Conservation (phyloP, 2,797 vertebrate genomes). For the Sebastes kiyomatsui region DNA sequence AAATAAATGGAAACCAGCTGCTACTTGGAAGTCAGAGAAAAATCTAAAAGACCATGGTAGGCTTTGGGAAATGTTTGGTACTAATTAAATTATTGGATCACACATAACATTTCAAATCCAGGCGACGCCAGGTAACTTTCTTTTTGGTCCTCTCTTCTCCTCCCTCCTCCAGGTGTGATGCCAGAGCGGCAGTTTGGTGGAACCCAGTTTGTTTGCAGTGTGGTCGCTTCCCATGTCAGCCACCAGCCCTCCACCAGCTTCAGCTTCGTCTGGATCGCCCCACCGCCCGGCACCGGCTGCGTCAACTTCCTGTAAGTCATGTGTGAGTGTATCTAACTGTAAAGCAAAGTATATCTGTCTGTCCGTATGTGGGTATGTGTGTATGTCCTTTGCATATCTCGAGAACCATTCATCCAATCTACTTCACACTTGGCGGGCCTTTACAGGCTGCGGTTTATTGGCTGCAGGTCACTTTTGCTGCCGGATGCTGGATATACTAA, state of each 20-base stretch:
- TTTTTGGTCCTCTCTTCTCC: background rate
- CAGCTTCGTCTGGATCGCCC: slow-evolving; percentile 98
- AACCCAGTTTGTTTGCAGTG: slow-evolving; percentile 98
- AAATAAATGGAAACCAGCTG: slow-evolving; percentile 21
- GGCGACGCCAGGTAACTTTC: background rate
- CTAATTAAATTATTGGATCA: background rate
- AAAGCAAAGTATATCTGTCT: background rate
- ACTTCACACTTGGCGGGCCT: background rate
- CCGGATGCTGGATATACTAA: too few species aligned
- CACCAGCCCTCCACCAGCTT: slow-evolving; percentile 95
- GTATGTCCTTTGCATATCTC: background rate
- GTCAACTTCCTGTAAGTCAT: slow-evolving; percentile 96
- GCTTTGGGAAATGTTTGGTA: background rate
- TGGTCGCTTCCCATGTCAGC: slow-evolving; percentile 97
- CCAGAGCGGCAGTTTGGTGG: slow-evolving; percentile 93
- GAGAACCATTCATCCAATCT: background rate
- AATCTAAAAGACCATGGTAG: background rate
- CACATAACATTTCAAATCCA: background rate
- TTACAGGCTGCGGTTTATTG: background rate
- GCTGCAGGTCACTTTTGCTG: too few species aligned
- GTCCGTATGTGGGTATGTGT: background rate
- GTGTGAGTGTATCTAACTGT: background rate
- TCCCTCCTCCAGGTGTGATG: slow-evolving; percentile 87
- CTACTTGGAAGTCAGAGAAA: background rate
- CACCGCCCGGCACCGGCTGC: slow-evolving; percentile 95